Evolutionary conservation across 2,888 invertebrate genomes (phyloP).

Genomic region (Agonum fuliginosum): DNA sequence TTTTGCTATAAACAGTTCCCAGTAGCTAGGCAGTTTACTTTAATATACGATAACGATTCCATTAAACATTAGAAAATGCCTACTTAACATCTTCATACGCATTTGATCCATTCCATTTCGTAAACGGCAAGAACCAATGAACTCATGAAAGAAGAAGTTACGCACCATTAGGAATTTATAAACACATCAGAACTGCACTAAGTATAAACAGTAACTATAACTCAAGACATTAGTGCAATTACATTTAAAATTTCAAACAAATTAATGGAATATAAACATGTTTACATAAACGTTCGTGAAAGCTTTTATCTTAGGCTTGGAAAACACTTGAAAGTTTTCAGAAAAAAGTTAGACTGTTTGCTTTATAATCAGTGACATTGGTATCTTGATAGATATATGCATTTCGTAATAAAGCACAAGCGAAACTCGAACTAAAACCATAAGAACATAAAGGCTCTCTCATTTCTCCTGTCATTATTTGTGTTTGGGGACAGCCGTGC

Average conservation of each 20-base stretch:
- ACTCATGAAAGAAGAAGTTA: constrained; percentile 10
- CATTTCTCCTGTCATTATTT: constrained; percentile 42
- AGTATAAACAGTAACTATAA: constrained; percentile 42
- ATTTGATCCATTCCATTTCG: no score
- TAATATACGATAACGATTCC: neutral
- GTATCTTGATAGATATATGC: constrained; percentile 55
- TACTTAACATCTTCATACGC: neutral
- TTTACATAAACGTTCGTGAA: constrained; percentile 33
- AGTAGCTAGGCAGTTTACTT: neutral
- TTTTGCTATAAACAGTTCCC: neutral
- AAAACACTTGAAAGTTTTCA: constrained; percentile 52
- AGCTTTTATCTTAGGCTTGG: constrained; percentile 53
- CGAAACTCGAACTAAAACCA: neutral
- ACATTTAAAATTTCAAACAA: constrained; percentile 54
- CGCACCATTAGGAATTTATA: constrained; percentile 24
- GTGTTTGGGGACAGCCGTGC: constrained; percentile 31
- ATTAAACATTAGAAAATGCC: neutral
- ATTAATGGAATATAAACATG: constrained; percentile 55
- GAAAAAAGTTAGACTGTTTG: constrained; percentile 49
- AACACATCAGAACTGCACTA: constrained; percentile 26
- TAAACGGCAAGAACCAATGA: neutral
- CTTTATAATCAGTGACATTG: constrained; percentile 54
- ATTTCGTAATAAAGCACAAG: constrained; percentile 14
- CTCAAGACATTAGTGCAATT: constrained; percentile 40
- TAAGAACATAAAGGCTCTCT: neutral